These are phyloP conservation scores for Dioctria linearis DNA, from an alignment of 2,888 invertebrate species.

Conservation along the genomic window DNA sequence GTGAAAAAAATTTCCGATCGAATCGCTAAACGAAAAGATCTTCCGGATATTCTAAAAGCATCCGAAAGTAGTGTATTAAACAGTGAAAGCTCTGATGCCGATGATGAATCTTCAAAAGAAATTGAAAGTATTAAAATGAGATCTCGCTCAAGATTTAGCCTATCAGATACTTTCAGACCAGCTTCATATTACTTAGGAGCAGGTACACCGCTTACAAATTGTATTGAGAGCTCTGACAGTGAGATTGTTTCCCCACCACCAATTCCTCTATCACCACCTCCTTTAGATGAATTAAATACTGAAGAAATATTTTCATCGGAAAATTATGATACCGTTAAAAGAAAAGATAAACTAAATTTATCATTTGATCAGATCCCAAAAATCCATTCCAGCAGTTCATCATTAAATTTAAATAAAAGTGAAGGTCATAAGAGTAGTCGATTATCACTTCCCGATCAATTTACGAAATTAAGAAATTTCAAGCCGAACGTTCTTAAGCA, in stretches of 20 bases:
- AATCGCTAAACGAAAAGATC: conserved; percentile 70
- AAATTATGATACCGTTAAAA: conserved; percentile 69
- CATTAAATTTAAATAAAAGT: conserved; percentile 65
- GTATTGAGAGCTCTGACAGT: conserved; percentile 86
- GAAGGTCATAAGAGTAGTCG: conserved; percentile 67
- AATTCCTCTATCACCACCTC: conserved; percentile 82
- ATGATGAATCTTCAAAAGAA: conserved; percentile 87
- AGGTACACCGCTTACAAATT: conserved; percentile 77
- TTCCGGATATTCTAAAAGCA: conserved; percentile 77
- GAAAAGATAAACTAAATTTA: conserved; percentile 67
- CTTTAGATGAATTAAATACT: conserved; percentile 80
- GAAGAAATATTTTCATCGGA: conserved; percentile 72
- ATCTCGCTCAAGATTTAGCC: conserved; percentile 83
- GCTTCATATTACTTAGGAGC: conserved; percentile 89
- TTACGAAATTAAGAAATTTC: conserved; percentile 65
- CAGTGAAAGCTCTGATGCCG: conserved; percentile 83
- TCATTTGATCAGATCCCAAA: conserved; percentile 69
- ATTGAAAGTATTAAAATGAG: conserved; percentile 77
- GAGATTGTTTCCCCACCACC: conserved; percentile 86
- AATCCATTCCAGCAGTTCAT: conserved; percentile 69
- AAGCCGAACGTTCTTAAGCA: conserved; percentile 63
- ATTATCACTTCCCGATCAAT: conserved; percentile 69
- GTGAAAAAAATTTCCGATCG: conserved; percentile 64
- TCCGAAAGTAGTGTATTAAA: conserved; percentile 72
- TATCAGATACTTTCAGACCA: conserved; percentile 90